A percentile compares a stretch with the other conserved stretches of the same genome.
Conservation (phyloP, 2,888 invertebrate species). For the Abrostola triplasia region DNA sequence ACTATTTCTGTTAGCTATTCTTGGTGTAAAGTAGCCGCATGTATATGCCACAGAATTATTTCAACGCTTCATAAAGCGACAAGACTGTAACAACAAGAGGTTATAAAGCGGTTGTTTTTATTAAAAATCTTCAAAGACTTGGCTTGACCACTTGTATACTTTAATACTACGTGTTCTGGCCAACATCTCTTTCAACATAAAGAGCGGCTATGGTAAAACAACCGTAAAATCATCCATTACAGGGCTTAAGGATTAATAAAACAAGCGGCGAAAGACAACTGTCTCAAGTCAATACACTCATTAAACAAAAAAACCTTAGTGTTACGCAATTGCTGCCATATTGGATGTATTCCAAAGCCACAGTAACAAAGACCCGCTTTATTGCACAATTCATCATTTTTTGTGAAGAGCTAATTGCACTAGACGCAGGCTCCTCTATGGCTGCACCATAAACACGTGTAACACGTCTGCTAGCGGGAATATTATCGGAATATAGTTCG, state of each 20-base stretch:
- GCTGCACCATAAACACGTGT: constrained; percentile 21
- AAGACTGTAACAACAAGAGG: constrained; percentile 11
- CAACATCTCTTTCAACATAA: constrained; percentile 8
- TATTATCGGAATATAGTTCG: constrained; percentile 18
- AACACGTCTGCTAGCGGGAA: constrained; percentile 10
- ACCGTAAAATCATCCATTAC: constrained; percentile 12
- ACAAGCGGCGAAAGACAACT: constrained; percentile 25
- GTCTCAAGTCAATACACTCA: constrained; percentile 56
- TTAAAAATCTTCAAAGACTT: constrained; percentile 25
- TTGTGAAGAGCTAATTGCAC: constrained; percentile 61
- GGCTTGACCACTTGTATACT: constrained; percentile 8
- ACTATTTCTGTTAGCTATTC: too few species aligned
- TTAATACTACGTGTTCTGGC: constrained; percentile 6
- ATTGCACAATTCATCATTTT: constrained; percentile 64
- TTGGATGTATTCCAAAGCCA: constrained; percentile 66
- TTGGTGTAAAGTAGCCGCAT: not conserved
- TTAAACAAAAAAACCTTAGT: constrained; percentile 47
- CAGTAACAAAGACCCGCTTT: constrained; percentile 63
- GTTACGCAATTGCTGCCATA: constrained; percentile 59
- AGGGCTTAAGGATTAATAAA: constrained; percentile 32
- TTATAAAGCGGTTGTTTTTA: constrained; percentile 11
- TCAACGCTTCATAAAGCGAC: not conserved
- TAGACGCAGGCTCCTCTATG: constrained; percentile 23
- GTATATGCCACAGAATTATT: not conserved
- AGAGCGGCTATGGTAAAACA: constrained; percentile 12